phyloP scores from a whole-genome alignment of 2,797 vertebrate species.

The Lepilemur ruficaudatus region DNA sequence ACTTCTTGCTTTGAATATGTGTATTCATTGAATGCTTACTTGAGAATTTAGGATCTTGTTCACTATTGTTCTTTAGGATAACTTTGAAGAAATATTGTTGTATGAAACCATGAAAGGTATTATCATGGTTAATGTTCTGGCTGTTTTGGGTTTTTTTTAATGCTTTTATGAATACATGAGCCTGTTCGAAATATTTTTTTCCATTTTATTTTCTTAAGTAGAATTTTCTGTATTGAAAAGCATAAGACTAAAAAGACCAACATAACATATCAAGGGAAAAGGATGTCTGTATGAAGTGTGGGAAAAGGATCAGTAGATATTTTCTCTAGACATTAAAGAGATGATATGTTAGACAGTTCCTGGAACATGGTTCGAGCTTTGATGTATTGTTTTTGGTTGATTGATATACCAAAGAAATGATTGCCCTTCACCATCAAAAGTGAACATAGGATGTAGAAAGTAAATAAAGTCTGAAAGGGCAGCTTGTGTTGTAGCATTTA shows the following conservation, averaged over 20 bases:
- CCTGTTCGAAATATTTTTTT: slow-evolving; percentile 32
- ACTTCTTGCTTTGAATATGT: slow-evolving; percentile 22
- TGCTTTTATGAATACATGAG: background rate
- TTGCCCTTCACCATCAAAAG: slow-evolving; percentile 39
- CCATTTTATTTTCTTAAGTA: slow-evolving; percentile 48
- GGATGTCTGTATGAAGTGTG: background rate
- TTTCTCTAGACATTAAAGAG: slow-evolving; percentile 44
- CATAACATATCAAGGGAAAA: background rate
- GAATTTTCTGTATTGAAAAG: slow-evolving; percentile 29
- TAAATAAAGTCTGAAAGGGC: slow-evolving; percentile 54
- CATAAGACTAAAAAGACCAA: background rate
- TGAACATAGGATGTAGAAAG: slow-evolving; percentile 42
- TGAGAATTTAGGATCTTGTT: slow-evolving; percentile 32
- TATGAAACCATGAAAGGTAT: background rate
- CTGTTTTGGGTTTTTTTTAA: background rate
- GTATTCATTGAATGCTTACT: background rate
- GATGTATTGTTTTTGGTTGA: slow-evolving; percentile 55
- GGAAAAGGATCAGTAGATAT: background rate
- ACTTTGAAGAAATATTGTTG: background rate
- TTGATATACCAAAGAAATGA: slow-evolving; percentile 29
- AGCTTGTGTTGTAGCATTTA: slow-evolving; percentile 12
- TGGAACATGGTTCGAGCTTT: background rate
- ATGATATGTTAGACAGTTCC: slow-evolving; percentile 12
- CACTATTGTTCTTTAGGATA: background rate
- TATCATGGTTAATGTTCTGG: background rate